phyloP scores from a whole-genome alignment of 2,113 vertebrate genomes.

The Gymnocephalus cernua region DNA sequence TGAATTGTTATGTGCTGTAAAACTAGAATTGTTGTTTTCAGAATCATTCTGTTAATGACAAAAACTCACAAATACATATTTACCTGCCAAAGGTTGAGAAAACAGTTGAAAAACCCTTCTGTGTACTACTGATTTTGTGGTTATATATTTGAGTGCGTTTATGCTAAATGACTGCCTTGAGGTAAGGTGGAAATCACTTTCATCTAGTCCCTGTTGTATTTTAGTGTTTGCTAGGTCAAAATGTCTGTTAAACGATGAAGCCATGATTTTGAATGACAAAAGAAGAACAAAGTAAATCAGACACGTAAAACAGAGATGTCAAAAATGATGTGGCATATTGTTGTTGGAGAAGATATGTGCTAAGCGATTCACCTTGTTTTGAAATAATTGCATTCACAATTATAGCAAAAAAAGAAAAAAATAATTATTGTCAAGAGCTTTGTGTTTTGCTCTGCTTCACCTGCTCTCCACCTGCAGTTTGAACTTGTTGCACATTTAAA shows the following conservation, averaged over 20 bases:
- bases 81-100: conserved; percentile 10
- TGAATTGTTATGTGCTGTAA: background rate
- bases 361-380: conserved; percentile 57
- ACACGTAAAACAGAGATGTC: conserved; percentile 37
- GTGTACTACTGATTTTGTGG: conserved; percentile 9
- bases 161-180: conserved; percentile 33
- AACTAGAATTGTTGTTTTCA: background rate
- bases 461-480: conserved; percentile 29
- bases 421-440: conserved; percentile 44
- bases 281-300: conserved; percentile 62
- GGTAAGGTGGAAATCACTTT: conserved; percentile 43
- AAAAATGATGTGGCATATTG: conserved; percentile 39
- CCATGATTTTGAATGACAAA: conserved; percentile 48
- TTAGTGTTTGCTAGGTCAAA: conserved; percentile 34
- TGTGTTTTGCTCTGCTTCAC: conserved; percentile 35
- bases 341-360: conserved; percentile 50
- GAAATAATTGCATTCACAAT: conserved; percentile 65
- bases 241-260: conserved; percentile 39
- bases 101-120: conserved; percentile 1
- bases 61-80: background rate
- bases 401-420: conserved; percentile 41
- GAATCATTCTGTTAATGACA: background rate
- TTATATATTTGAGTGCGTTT: conserved; percentile 32
- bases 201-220: conserved; percentile 49
- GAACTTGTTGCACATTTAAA: background rate